Base-by-base conservation (phyloP, 2,113 vertebrate genomes). In the Pogonocichla stellata region DNA sequence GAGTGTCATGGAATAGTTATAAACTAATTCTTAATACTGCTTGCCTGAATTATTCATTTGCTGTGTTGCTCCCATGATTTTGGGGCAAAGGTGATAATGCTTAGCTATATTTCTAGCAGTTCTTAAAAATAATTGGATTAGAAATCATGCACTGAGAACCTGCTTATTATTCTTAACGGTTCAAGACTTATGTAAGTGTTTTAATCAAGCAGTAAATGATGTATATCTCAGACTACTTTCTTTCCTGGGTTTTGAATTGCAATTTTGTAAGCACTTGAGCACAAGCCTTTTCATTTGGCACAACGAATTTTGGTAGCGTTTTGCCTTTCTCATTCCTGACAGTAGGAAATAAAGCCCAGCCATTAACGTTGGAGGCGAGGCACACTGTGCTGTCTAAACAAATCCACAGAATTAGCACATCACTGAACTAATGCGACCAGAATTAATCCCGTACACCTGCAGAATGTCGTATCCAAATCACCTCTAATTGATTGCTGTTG, bases 71-170 rank as follows among this genome's bases (percentile, higher is more conserved):
- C 8, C 69, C 65, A 47, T 91, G 84, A 90, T 94, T 95, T 91
- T 26, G 64, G 92, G 80, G 54, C 69, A 93, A 94, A 96, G 87
- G 83, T 96, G 66, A 60, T 88, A 83, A 92, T n/a, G 64, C 29
- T 95, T 73, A 91, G 65, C 66, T 84, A 1, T 88, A 85, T 94
- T 95, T 95, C 81, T 71, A 78, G 48, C 75, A 80, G 74, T 88
- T 93, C 83, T 93, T 94, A 93, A 94, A 92, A 96, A 90, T 95
- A 97, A 97, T 96, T 96, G 91, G 65, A 85, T 95, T 86, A 92
- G 91, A 97, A 96, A 96, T 95, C 79, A 74, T 65, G 65, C 80
- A 67, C 56, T 36, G 90, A 96, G 91, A 72, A 74, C 40, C 71
- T 85, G 42, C 67, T 97, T 95, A 84, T 93, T 95, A 95, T 97